Evolutionary conservation across 2,797 vertebrate species (phyloP).

Genomic region (Eurystomus glaucurus): DNA sequence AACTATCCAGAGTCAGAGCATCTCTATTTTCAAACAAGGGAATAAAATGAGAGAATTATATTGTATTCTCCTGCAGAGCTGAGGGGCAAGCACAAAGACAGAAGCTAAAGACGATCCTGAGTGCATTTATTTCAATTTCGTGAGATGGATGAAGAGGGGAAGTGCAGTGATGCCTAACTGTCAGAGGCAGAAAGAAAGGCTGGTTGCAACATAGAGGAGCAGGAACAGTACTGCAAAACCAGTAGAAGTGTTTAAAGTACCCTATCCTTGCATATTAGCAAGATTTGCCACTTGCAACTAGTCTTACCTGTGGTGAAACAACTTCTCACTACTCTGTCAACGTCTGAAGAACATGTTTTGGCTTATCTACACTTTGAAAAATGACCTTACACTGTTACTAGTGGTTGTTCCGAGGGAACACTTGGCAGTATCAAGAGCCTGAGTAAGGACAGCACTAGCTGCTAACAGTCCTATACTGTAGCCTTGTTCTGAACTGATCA

Average conservation of each 20-base stretch:
- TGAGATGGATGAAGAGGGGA: not conserved
- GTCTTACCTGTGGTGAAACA: not conserved
- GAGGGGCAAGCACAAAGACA: not conserved
- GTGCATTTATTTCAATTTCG: not conserved
- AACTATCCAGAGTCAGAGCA: not conserved
- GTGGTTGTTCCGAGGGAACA: not conserved
- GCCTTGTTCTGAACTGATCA: not conserved
- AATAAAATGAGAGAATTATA: not conserved
- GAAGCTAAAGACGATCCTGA: not conserved
- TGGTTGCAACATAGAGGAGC: not conserved
- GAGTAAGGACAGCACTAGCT: not conserved
- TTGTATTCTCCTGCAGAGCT: not conserved
- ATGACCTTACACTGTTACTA: not conserved
- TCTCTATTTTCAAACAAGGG: not conserved
- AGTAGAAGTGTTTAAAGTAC: not conserved
- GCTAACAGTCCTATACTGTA: not conserved
- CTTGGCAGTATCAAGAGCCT: not conserved
- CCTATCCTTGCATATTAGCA: not conserved
- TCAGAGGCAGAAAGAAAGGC: not conserved
- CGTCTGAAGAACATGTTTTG: not conserved
- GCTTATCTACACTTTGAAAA: not conserved
- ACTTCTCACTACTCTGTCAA: not conserved
- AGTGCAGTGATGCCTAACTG: not conserved
- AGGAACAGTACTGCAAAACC: not conserved
- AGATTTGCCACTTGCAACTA: not conserved